Evolutionary conservation across 2,113 vertebrate genomes (phyloP).

Genomic region (Ammospiza nelsoni): DNA sequence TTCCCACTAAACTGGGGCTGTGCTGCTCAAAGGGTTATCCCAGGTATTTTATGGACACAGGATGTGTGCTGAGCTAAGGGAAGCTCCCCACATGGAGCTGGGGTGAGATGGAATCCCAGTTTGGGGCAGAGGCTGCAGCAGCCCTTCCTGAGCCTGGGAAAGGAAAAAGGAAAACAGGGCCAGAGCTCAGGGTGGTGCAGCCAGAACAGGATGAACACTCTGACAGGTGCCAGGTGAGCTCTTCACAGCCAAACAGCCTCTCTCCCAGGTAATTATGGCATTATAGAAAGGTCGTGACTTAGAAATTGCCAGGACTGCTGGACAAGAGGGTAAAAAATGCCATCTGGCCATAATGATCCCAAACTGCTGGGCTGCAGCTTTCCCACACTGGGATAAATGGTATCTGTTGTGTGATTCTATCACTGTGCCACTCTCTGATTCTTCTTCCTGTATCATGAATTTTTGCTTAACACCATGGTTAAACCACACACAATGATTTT

Average conservation of each 20-base stretch:
- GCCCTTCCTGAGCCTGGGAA: neutral
- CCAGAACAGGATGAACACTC: neutral
- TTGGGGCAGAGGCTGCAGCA: neutral
- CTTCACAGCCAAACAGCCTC: neutral
- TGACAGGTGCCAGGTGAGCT: neutral
- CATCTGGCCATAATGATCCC: neutral
- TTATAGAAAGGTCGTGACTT: neutral
- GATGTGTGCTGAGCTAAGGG: neutral
- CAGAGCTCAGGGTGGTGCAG: neutral
- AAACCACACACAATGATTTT: neutral
- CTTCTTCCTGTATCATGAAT: accelerated
- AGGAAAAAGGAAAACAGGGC: neutral
- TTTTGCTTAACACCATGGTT: neutral
- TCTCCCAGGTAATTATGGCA: neutral
- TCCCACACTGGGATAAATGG: neutral
- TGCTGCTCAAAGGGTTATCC: neutral
- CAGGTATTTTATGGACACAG: neutral
- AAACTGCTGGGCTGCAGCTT: neutral
- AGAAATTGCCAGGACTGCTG: neutral
- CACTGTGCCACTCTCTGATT: accelerated
- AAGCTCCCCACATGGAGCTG: neutral
- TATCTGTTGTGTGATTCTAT: accelerated
- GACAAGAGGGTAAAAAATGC: neutral
- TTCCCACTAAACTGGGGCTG: neutral
- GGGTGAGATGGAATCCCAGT: neutral